Base-by-base conservation (phyloP, 2,113 vertebrate species). In the Benitochromis conjunctus region DNA sequence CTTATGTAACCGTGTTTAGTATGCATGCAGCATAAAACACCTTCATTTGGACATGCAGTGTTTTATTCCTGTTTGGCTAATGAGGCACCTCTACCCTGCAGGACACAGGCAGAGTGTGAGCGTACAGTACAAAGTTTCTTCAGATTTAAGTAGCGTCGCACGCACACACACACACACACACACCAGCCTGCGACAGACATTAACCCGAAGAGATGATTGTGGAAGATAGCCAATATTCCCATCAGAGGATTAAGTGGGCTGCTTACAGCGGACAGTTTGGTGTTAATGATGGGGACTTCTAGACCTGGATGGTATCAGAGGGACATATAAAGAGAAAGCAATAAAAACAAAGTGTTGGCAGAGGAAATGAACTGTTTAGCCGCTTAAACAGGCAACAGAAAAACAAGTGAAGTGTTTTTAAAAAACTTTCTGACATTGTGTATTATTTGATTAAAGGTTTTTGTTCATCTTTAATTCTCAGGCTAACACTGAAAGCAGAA, bases 241-340 rank as follows among this genome's bases (percentile, higher is more conserved):
- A 94, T 94, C 88, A 91, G 54, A 85, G 83, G 92, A 92, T 93
- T 92, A 91, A 91, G 87, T 80, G 78, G 79, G 66, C 81, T 24
- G 62, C 18, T 81, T 79, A 21, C 81, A 84, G 81, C 24, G 81
- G 88, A 88, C 77, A 81, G 79, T 83, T 86, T 88, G 82, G 79
- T 88, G 77, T 88, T 66, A 86, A 14, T n/a, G 34, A 54, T 5
- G 56, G 56, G 24, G 19, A 79, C 66, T 78, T 83, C 34, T 53
- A 26, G 55, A 58, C 26, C 14, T 55, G 71, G 24, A 62, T 76
- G 51, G 80, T 21, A 66, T 82, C 7, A 26, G 56, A 83, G 19
- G 19, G 18, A 24, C 29, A 9, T 54, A 64, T 16, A 38, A 54
- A 64, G 60, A 86, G 54, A 81, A 78, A 84, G 57, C 60, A 57